phyloP scores from a whole-genome alignment of 2,113 vertebrate genomes.

The Platysteira castanea region DNA sequence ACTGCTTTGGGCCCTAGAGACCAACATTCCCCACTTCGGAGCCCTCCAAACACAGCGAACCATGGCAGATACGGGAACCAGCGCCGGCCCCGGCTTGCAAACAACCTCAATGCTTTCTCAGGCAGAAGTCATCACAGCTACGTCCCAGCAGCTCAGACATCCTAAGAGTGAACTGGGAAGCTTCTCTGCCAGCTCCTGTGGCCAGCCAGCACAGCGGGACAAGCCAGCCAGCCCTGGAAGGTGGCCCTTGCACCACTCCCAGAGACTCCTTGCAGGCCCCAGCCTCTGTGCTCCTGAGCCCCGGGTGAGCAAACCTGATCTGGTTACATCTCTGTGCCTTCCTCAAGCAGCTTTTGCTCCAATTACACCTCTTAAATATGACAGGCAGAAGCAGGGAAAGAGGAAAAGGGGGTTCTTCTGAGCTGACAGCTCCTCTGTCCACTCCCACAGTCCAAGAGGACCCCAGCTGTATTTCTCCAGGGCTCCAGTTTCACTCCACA shows the following conservation, averaged over 20 bases:
- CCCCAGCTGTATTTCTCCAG: neutral
- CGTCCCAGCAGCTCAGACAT: neutral
- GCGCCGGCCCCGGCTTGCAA: neutral
- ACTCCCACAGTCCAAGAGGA: neutral
- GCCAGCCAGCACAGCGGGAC: neutral
- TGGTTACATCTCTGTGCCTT: neutral
- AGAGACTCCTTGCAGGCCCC: neutral
- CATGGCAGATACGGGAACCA: fast-evolving
- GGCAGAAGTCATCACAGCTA: neutral
- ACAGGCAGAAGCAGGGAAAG: neutral
- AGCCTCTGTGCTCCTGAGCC: neutral
- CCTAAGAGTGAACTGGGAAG: neutral
- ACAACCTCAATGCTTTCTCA: neutral
- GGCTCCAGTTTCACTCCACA: neutral
- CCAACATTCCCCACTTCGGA: neutral
- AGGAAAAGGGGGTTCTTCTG: neutral
- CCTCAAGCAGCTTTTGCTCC: neutral
- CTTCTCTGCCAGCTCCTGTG: neutral
- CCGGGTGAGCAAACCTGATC: neutral
- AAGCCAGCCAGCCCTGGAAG: neutral
- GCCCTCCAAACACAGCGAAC: neutral
- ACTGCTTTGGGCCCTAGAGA: neutral
- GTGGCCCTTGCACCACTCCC: neutral
- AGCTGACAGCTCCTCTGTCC: neutral
- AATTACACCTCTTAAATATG: neutral